Evolutionary conservation across 1,140 invertebrate genomes (phyloP).

Genomic region (Lepidurus arcticus): DNA sequence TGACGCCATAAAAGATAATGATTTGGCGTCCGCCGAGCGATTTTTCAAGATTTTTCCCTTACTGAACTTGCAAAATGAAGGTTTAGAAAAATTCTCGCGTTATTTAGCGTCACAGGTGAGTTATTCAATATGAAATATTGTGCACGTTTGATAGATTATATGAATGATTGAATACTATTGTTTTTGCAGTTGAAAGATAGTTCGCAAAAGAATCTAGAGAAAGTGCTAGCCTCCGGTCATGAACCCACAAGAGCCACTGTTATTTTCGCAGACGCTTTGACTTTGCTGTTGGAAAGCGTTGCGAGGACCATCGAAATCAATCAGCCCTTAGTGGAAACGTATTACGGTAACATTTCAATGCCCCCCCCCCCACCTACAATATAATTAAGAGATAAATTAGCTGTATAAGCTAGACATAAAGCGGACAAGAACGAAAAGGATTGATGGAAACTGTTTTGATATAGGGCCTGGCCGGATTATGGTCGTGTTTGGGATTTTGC

Average conservation of each 20-base stretch:
- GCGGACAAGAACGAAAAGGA: background rate
- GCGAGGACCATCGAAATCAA: slow-evolving; percentile 83
- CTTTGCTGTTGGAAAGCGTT: slow-evolving; percentile 79
- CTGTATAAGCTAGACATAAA: background rate
- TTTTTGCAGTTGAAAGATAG: slow-evolving; percentile 57
- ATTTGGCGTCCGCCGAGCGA: slow-evolving; percentile 84
- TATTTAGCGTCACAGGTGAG: slow-evolving; percentile 57
- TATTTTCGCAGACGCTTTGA: slow-evolving; percentile 75
- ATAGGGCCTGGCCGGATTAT: slow-evolving; percentile 64
- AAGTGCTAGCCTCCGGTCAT: slow-evolving; percentile 44
- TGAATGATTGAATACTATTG: slow-evolving; percentile 11
- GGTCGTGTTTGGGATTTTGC: slow-evolving; percentile 63
- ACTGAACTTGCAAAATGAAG: slow-evolving; percentile 83
- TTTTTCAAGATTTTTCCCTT: slow-evolving; percentile 98
- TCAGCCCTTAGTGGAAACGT: slow-evolving; percentile 88
- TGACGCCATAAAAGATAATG: slow-evolving; percentile 81
- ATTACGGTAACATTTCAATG: slow-evolving; percentile 62
- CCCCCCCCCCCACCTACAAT: background rate
- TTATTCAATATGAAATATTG: background rate
- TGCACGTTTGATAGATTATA: background rate
- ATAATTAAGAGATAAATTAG: background rate
- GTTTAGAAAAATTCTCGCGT: slow-evolving; percentile 82
- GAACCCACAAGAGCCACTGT: slow-evolving; percentile 66
- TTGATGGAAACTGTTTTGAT: slow-evolving; percentile 30
- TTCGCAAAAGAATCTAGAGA: slow-evolving; percentile 63